These are phyloP conservation scores for Rhegmatorhina hoffmannsi DNA, from an alignment of 2,113 vertebrate species.

Conservation along the genomic window DNA sequence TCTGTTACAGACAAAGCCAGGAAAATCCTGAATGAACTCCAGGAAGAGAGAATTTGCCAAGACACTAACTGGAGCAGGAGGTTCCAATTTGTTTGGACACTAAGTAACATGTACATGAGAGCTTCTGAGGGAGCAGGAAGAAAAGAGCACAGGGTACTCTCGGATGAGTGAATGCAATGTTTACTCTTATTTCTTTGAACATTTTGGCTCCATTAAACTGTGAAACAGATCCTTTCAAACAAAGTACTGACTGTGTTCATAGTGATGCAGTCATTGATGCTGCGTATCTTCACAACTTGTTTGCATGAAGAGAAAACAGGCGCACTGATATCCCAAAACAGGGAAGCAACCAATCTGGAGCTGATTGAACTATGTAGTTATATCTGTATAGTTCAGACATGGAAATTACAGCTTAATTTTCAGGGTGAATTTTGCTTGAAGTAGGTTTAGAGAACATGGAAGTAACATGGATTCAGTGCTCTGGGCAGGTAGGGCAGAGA, in stretches of 20 bases:
- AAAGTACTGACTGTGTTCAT: not conserved
- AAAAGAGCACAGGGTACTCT: not conserved
- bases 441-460: not conserved
- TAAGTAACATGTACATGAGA: slow-evolving; percentile 34
- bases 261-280: not conserved
- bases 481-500: accelerated
- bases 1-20: slow-evolving; percentile 60
- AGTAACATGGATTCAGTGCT: not conserved
- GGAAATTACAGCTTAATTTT: not conserved
- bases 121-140: slow-evolving; percentile 40
- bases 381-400: not conserved
- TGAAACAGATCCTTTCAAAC: not conserved
- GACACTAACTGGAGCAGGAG: slow-evolving; percentile 60
- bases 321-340: not conserved
- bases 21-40: slow-evolving; percentile 67
- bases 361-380: not conserved
- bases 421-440: not conserved
- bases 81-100: slow-evolving; percentile 71
- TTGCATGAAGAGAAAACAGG: not conserved
- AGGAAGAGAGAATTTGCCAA: slow-evolving; percentile 64
- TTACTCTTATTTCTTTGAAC: not conserved
- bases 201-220: not conserved
- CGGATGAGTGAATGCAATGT: not conserved
- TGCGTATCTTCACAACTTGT: not conserved
- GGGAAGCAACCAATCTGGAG: not conserved